Conservation (phyloP, 2,797 vertebrate species). For the Arctocebus calabarensis region DNA sequence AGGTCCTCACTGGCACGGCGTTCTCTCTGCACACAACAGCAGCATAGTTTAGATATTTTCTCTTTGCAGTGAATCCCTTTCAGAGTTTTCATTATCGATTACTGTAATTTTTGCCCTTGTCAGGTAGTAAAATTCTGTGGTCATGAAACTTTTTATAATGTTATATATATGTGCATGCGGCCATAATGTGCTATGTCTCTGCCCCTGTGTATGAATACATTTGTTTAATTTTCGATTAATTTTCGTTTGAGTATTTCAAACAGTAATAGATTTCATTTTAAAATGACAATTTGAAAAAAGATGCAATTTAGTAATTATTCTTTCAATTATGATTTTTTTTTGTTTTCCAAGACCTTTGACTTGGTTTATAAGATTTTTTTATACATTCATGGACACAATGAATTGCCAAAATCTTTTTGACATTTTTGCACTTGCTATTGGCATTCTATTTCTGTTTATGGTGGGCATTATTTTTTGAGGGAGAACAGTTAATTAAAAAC, state of each 20-base stretch:
- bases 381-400: neutral
- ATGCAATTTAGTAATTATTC: neutral
- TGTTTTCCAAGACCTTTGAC: neutral
- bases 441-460: neutral
- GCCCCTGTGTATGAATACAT: too few relatives aligned
- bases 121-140: neutral
- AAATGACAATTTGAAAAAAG: neutral
- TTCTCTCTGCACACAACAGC: fast-evolving
- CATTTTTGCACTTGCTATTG: neutral
- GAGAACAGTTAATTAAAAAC: neutral
- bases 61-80: neutral
- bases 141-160: neutral
- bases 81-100: neutral
- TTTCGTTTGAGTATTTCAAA: neutral
- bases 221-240: neutral
- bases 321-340: neutral
- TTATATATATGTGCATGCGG: neutral
- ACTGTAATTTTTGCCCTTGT: neutral
- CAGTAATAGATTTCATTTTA: neutral
- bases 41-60: fast-evolving
- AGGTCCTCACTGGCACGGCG: fast-evolving
- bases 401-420: neutral
- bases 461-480: neutral
- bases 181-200: neutral
- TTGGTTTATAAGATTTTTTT: neutral